Evolutionary conservation across 2,888 invertebrate genomes (phyloP).

Genomic region (Anoncus sp.): DNA sequence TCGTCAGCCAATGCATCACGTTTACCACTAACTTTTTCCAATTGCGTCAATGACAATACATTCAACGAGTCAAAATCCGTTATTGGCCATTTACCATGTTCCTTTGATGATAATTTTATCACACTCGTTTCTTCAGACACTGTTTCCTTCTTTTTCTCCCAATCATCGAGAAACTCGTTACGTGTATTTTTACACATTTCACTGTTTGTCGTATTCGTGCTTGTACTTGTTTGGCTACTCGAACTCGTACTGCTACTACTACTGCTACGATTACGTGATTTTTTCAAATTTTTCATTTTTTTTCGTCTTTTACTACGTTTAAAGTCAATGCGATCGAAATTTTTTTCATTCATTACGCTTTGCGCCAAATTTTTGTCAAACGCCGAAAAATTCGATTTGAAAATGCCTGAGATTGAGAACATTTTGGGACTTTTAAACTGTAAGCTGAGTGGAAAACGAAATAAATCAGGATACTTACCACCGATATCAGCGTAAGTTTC

Average conservation of each 20-base stretch:
- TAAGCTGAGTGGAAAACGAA: no score
- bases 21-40: conserved; percentile 73
- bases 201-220: conserved; percentile 37
- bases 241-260: conserved; percentile 71
- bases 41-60: conserved; percentile 78
- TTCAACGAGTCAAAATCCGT: conserved; percentile 79
- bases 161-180: conserved; percentile 71
- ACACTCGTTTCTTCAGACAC: not conserved
- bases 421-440: no score
- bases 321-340: no score
- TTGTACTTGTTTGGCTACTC: conserved; percentile 68
- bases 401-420: no score
- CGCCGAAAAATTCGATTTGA: no score
- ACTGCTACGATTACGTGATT: conserved; percentile 58
- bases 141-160: conserved; percentile 69
- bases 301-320: no score
- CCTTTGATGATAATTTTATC: conserved; percentile 49
- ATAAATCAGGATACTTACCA: conserved; percentile 82
- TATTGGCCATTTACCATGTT: conserved; percentile 73
- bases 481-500: conserved; percentile 99
- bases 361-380: no score
- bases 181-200: conserved; percentile 64
- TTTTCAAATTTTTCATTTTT: conserved; percentile 12
- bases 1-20: conserved; percentile 76
- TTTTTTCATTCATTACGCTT: no score